A percentile compares a stretch with the other conserved stretches of the same genome.
Evolutionary conservation across 2,113 vertebrate species (phyloP).

Genomic region (human): DNA sequence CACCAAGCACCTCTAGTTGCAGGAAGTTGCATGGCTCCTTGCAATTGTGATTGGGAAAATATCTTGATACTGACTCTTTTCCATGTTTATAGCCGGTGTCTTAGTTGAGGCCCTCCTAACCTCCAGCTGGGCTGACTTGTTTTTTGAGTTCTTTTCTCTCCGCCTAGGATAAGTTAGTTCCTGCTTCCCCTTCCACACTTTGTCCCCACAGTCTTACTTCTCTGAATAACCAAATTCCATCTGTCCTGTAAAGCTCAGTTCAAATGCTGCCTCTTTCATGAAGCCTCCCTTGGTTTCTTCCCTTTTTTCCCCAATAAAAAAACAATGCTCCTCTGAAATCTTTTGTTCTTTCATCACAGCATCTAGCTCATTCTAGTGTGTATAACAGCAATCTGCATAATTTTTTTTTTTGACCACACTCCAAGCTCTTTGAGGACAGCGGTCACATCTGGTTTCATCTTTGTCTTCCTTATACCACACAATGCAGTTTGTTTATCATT

Average conservation of each 20-base stretch:
- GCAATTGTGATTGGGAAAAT: background rate
- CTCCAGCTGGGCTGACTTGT: background rate
- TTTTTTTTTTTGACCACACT: background rate
- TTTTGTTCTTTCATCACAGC: background rate
- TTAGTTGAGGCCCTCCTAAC: background rate
- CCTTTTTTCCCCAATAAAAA: background rate
- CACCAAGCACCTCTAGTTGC: background rate
- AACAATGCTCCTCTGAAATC: background rate
- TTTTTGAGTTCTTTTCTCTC: background rate
- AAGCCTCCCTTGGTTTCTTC: background rate
- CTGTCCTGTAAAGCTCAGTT: background rate
- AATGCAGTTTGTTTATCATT: background rate
- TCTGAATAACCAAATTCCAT: background rate
- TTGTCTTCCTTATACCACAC: background rate
- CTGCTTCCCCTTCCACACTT: background rate
- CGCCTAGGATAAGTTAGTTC: background rate
- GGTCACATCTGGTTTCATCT: constrained; percentile 1
- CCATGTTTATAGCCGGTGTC: background rate
- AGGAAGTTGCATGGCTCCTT: background rate
- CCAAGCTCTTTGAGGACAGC: background rate
- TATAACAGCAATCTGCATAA: background rate
- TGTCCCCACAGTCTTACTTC: background rate
- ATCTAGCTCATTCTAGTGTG: background rate
- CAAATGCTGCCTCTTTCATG: background rate
- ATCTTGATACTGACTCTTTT: background rate